Percentiles rank a stretch among this genome's conserved stretches.
Evolutionary conservation across 2,113 vertebrate genomes (phyloP).

Genomic region (Burhinus bistriatus): DNA sequence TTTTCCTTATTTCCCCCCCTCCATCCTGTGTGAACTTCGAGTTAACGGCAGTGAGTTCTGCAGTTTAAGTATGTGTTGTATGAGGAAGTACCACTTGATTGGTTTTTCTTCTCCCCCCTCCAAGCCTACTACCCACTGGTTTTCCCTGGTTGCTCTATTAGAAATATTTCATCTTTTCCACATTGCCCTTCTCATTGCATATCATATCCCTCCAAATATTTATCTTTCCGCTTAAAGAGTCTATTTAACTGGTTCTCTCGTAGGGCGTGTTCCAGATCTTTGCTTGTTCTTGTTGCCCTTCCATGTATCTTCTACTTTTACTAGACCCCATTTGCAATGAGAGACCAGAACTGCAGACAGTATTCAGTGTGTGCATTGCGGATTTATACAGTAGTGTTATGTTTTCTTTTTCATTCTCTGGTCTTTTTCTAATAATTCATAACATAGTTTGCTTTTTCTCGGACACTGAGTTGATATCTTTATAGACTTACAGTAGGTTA

Average conservation of each 20-base stretch:
- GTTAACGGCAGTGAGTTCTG: background rate
- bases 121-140: background rate
- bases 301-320: background rate
- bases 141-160: background rate
- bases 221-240: background rate
- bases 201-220: background rate
- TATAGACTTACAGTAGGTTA: background rate
- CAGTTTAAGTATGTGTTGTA: background rate
- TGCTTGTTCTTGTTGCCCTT: background rate
- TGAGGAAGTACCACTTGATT: constrained; percentile 26
- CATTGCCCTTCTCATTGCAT: background rate
- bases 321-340: background rate
- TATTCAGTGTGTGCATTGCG: background rate
- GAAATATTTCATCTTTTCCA: background rate
- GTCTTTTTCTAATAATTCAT: background rate
- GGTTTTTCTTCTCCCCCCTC: background rate
- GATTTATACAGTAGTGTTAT: background rate
- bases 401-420: background rate
- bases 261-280: background rate
- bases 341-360: background rate
- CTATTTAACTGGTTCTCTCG: background rate
- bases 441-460: background rate
- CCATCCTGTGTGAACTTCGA: background rate
- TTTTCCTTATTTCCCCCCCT: too few relatives aligned
- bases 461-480: background rate